phyloP scores from a whole-genome alignment of 2,113 vertebrate genomes.

The Hiodon tergisus region DNA sequence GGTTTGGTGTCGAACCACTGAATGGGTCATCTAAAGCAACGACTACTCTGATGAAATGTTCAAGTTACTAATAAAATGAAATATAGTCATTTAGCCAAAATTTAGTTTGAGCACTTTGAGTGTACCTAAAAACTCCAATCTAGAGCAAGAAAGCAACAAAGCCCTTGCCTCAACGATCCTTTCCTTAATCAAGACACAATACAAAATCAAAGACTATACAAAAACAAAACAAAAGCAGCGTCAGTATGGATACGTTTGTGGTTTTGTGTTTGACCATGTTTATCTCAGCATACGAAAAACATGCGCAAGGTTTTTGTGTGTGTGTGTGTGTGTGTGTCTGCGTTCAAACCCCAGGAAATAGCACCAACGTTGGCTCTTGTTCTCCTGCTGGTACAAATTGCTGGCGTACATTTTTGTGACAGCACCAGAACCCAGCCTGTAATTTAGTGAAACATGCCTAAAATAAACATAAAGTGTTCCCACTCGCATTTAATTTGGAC shows the following conservation, averaged over 20 bases:
- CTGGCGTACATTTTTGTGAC: constrained; percentile 22
- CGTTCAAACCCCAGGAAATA: constrained; percentile 1
- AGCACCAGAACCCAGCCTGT: constrained; percentile 33
- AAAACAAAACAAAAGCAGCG: no score
- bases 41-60: background rate
- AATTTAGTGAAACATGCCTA: constrained; percentile 33
- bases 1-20: no score
- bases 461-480: constrained; percentile 38
- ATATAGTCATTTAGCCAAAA: no score
- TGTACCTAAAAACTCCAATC: background rate
- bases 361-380: constrained; percentile 2
- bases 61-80: constrained; percentile 4
- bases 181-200: no score
- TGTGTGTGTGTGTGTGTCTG: no score
- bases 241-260: no score
- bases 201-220: no score
- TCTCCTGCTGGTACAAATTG: constrained; percentile 11
- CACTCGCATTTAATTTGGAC: constrained; percentile 34
- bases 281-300: no score
- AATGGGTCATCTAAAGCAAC: no score
- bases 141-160: background rate
- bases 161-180: background rate
- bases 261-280: no score
- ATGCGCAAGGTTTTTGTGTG: no score
- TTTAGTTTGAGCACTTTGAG: no score